Evolutionary conservation across 2,113 vertebrate species (phyloP).

Genomic region (Zosterops hypoxanthus): DNA sequence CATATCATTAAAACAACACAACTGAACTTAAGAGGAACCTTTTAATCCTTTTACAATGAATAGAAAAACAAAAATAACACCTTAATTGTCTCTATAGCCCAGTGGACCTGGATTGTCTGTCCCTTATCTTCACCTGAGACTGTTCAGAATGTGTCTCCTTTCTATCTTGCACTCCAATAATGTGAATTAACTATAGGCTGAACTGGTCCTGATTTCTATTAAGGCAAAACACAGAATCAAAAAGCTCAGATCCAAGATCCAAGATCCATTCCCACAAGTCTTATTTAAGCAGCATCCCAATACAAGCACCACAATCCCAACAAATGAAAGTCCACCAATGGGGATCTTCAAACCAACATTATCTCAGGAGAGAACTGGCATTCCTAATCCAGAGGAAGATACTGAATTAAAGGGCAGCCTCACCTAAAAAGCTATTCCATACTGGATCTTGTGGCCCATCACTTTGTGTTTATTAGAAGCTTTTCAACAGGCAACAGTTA

Average conservation of each 20-base stretch:
- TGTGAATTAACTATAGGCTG: fast-evolving
- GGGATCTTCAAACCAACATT: not conserved
- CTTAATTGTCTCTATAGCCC: not conserved
- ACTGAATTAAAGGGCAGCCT: not conserved
- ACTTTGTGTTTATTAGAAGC: not conserved
- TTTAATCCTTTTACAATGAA: not conserved
- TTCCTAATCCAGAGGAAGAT: not conserved
- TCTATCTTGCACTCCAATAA: not conserved
- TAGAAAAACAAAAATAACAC: not conserved
- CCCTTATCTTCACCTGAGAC: not conserved
- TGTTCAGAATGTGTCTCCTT: not conserved
- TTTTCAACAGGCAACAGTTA: not conserved
- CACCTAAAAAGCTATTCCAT: not conserved
- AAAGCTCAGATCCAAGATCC: not conserved
- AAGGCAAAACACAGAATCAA: not conserved
- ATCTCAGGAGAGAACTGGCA: not conserved
- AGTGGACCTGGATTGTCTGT: not conserved
- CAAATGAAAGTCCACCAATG: fast-evolving
- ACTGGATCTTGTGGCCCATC: not conserved
- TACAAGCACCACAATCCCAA: not conserved
- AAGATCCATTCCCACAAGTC: not conserved
- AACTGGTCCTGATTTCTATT: not conserved
- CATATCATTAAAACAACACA: not conserved
- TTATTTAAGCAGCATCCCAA: not conserved
- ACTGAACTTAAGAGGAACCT: not conserved